Conservation (phyloP, 2,113 vertebrate species). For the Copsychus sechellarum region DNA sequence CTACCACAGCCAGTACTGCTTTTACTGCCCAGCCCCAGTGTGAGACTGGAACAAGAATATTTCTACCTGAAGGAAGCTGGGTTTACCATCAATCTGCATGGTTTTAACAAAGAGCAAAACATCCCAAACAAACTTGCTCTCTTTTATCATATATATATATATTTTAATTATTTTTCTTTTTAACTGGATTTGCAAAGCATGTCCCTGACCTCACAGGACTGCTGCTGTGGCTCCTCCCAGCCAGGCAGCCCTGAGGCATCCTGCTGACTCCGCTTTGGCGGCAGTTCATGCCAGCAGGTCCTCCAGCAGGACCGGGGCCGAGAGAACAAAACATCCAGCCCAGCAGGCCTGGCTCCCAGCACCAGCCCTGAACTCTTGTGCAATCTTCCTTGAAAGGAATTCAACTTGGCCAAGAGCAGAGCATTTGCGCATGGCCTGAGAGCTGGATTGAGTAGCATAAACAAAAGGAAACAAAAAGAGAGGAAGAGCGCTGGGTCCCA, state of each 20-base stretch:
- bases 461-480: slow-evolving; percentile 62
- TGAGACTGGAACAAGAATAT: not conserved
- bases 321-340: slow-evolving; percentile 52
- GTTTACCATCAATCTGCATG: not conserved
- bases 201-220: slow-evolving; percentile 43
- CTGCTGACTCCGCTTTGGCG: slow-evolving; percentile 44
- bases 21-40: not conserved
- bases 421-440: slow-evolving; percentile 48
- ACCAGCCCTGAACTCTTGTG: slow-evolving; percentile 54
- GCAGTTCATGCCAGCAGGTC: slow-evolving; percentile 34
- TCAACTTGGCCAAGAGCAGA: slow-evolving; percentile 32
- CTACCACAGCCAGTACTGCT: not conserved
- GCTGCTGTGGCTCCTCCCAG: slow-evolving; percentile 15
- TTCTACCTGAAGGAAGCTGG: not conserved
- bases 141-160: no score
- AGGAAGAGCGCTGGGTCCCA: slow-evolving; percentile 8
- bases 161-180: no score
- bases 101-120: not conserved
- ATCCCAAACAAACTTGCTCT: not conserved
- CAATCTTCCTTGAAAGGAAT: slow-evolving; percentile 59
- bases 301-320: slow-evolving; percentile 7
- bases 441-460: slow-evolving; percentile 53
- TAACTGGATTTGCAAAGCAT: not conserved
- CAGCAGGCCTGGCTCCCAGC: slow-evolving; percentile 49
- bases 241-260: not conserved